phyloP scores from a whole-genome alignment of 2,113 vertebrate species.

The Myotis brandtii region DNA sequence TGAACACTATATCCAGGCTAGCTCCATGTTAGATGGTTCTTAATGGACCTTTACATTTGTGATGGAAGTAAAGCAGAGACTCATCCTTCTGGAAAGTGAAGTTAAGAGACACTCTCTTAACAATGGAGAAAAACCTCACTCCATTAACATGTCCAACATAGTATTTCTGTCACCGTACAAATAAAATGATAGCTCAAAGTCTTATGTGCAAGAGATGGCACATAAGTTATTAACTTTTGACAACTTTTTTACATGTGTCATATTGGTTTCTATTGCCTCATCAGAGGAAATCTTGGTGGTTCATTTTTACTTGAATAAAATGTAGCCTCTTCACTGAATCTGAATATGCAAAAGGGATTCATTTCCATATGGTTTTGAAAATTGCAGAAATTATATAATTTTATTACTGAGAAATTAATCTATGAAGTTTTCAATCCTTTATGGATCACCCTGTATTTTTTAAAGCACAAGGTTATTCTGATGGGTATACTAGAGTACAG shows the following conservation, averaged over 20 bases:
- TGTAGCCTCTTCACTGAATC: neutral
- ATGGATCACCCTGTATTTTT: neutral
- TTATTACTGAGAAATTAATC: neutral
- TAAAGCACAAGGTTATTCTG: conserved; percentile 5
- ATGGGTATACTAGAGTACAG: neutral
- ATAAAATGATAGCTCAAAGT: neutral
- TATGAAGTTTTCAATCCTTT: conserved; percentile 1
- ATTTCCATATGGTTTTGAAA: neutral
- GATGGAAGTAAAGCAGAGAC: neutral
- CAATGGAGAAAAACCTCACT: neutral
- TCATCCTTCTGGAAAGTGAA: neutral
- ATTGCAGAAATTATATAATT: neutral
- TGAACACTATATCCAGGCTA: neutral
- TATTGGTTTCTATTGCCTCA: neutral
- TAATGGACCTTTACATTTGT: neutral
- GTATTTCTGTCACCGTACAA: neutral
- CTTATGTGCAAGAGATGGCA: neutral
- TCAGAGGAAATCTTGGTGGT: neutral
- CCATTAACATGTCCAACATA: neutral
- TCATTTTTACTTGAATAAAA: neutral
- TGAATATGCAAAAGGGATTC: neutral
- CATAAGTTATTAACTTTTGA: neutral
- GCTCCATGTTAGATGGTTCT: neutral
- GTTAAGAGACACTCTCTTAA: neutral
- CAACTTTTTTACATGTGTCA: neutral